phyloP scores from a whole-genome alignment of 35 echinoderm and acorn worm species.

The Apostichopus californicus region DNA sequence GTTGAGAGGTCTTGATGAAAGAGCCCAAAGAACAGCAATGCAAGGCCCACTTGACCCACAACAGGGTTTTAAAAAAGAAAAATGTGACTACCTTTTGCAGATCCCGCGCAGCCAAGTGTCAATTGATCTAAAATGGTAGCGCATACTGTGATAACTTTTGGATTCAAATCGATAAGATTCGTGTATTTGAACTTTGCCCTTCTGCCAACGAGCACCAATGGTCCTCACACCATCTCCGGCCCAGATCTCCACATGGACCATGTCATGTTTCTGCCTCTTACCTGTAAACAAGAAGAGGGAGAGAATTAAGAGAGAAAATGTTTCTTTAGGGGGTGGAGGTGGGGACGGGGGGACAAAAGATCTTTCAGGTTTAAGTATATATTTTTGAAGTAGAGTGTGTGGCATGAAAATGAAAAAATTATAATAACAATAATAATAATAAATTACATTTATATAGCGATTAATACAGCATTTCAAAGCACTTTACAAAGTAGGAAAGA shows the following conservation, averaged over 20 bases:
- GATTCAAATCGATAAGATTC: constrained; percentile 96
- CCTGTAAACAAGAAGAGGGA: constrained; percentile 52
- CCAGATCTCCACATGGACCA: constrained; percentile 99
- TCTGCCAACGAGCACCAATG: constrained; percentile 98
- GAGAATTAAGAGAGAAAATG: background rate
- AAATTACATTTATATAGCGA: too few species aligned
- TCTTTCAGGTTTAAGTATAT: too few species aligned
- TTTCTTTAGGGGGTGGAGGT: too few species aligned
- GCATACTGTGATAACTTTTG: constrained; percentile 98
- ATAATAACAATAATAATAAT: too few species aligned
- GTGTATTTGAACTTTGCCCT: constrained; percentile 91
- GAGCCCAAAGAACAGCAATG: too few species aligned
- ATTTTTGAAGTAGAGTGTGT: too few species aligned
- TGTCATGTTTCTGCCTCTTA: constrained; percentile 87
- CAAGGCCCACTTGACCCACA: too few species aligned
- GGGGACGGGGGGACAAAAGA: too few species aligned
- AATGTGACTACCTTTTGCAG: constrained; percentile 74
- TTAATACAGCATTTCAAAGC: too few species aligned
- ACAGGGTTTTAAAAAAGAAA: background rate
- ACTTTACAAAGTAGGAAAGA: too few species aligned
- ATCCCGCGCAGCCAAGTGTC: constrained; percentile 95
- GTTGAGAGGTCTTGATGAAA: too few species aligned
- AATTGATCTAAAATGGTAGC: constrained; percentile 84
- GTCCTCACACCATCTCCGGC: constrained; percentile 77
- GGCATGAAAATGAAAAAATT: too few species aligned